phyloP scores from a whole-genome alignment of 2,888 invertebrate species.

The Drosophila barbarae region DNA sequence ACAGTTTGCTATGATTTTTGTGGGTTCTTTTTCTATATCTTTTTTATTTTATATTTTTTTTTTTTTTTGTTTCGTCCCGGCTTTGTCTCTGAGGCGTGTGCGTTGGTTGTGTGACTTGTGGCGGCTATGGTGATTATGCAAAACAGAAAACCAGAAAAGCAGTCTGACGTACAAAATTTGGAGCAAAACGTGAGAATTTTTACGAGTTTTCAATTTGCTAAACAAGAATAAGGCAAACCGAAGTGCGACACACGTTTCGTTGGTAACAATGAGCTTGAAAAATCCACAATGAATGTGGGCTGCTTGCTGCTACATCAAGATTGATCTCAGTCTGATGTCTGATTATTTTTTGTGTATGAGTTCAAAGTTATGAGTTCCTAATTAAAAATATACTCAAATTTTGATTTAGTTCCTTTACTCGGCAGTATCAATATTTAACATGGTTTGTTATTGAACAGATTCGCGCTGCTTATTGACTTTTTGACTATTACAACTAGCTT shows the following conservation, averaged over 20 bases:
- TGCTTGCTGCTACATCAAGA: background rate
- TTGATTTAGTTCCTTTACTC: too few species aligned
- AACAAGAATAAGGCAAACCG: too few species aligned
- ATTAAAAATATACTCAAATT: background rate
- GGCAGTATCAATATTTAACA: background rate
- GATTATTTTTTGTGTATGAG: background rate
- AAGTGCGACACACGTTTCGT: constrained; percentile 60
- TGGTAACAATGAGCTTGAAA: constrained; percentile 19
- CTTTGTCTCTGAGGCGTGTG: constrained; percentile 24
- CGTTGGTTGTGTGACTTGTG: constrained; percentile 14
- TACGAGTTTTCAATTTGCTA: constrained; percentile 64
- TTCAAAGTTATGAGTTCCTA: too few species aligned
- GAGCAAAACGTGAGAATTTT: constrained; percentile 73
- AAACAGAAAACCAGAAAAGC: constrained; percentile 20
- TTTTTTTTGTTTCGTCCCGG: constrained; percentile 11
- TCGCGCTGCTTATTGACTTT: background rate
- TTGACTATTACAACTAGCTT: background rate
- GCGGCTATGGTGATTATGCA: constrained; percentile 28
- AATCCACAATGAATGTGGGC: constrained; percentile 8
- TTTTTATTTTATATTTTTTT: background rate
- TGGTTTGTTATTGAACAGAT: background rate
- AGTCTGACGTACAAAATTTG: constrained; percentile 51
- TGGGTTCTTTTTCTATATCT: constrained; percentile 14
- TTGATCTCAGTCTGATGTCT: background rate
- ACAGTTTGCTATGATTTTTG: constrained; percentile 30